A percentile compares a stretch with the other conserved stretches of the same genome.
These are phyloP conservation scores for Platichthys flesus DNA, from an alignment of 2,113 vertebrate genomes.

Conservation along the genomic window DNA sequence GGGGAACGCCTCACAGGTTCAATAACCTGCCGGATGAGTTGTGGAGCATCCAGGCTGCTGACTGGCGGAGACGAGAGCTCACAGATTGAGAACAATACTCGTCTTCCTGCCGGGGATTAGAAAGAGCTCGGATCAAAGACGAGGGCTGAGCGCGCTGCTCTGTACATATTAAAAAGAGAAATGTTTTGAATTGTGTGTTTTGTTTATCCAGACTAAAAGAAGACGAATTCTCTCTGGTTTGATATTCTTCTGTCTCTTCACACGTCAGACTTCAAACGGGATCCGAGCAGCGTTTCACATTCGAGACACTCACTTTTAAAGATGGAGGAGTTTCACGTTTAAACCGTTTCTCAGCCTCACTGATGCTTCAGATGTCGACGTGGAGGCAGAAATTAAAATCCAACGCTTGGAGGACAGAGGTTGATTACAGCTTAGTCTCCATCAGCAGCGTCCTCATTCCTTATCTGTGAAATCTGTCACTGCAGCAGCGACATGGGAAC, in stretches of 20 bases:
- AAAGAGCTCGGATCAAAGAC: background rate
- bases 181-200: constrained; percentile 12
- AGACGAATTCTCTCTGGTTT: too few species aligned
- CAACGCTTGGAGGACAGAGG: background rate
- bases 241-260: too few species aligned
- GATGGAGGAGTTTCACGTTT: background rate
- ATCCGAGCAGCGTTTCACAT: background rate
- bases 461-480: constrained; percentile 40
- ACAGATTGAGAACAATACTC: constrained; percentile 35
- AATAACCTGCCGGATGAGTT: constrained; percentile 53
- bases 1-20: constrained; percentile 55
- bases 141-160: background rate
- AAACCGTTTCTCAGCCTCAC: background rate
- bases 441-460: constrained; percentile 27
- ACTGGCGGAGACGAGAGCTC: constrained; percentile 45
- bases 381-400: background rate
- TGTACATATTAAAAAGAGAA: constrained; percentile 8
- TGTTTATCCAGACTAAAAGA: background rate
- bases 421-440: constrained; percentile 6
- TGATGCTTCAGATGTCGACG: constrained; percentile 7
- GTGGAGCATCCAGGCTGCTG: constrained; percentile 26
- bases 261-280: background rate
- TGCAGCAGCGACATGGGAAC: constrained; percentile 24
- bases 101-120: constrained; percentile 1
- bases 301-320: background rate